Percentiles rank a stretch among this genome's conserved stretches.
phyloP scores from a whole-genome alignment of 2,797 vertebrate species.

The Chromobotia macracanthus region DNA sequence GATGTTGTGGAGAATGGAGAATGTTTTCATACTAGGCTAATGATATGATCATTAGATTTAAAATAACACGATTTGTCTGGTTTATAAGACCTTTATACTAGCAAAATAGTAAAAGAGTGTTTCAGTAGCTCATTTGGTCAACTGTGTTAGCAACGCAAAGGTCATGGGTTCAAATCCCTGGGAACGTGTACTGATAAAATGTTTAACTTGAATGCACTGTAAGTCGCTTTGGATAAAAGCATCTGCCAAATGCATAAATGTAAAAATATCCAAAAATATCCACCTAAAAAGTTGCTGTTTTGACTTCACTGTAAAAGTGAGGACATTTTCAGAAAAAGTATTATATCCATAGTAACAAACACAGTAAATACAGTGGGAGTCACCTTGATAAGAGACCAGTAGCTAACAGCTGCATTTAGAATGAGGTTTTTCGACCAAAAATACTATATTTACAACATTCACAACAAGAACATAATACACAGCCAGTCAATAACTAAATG shows the following conservation, averaged over 20 bases:
- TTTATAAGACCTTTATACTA: background rate
- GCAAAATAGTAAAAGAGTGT: too few relatives aligned
- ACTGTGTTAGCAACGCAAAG: too few relatives aligned
- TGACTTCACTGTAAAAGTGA: background rate
- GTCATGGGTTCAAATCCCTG: too few relatives aligned
- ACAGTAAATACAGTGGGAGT: background rate
- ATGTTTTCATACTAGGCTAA: background rate
- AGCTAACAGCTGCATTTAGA: background rate
- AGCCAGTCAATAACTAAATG: slow-evolving; percentile 64
- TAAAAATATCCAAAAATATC: too few relatives aligned
- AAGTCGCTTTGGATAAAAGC: too few relatives aligned
- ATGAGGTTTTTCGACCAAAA: background rate
- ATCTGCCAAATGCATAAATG: too few relatives aligned
- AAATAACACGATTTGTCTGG: background rate
- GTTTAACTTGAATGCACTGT: too few relatives aligned
- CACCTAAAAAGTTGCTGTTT: background rate
- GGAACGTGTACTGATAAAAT: too few relatives aligned
- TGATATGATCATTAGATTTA: background rate
- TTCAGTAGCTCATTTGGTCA: too few relatives aligned
- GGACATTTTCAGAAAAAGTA: background rate
- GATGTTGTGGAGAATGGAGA: too few relatives aligned
- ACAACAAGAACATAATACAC: background rate
- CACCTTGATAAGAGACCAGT: background rate
- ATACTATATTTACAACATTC: slow-evolving; percentile 21
- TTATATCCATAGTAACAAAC: background rate